Conservation (phyloP, 2,113 vertebrate genomes). For the Myrmecobius fasciatus region DNA sequence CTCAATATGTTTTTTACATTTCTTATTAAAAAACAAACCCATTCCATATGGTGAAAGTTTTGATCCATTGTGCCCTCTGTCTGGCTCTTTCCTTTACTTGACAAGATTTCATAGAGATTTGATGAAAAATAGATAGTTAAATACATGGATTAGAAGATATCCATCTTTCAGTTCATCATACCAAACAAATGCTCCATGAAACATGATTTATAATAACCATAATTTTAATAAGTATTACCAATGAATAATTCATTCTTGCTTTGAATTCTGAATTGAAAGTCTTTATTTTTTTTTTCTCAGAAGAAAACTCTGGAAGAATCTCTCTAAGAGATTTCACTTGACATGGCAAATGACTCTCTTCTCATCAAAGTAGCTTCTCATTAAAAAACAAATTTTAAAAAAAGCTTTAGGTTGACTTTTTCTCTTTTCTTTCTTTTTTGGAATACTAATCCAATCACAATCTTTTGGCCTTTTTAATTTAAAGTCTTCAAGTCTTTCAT, state of each 20-base stretch:
- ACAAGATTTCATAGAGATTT: slow-evolving; percentile 47
- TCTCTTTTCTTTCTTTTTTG: not conserved
- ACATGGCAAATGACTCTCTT: not conserved
- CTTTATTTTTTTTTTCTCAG: slow-evolving; percentile 13
- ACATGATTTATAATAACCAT: slow-evolving; percentile 37
- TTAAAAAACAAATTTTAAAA: not conserved
- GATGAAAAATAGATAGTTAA: slow-evolving; percentile 39
- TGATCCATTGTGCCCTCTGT: not conserved
- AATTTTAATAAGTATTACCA: slow-evolving; percentile 21
- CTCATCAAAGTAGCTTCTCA: not conserved
- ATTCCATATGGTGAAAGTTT: slow-evolving; percentile 10
- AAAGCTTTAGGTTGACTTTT: not conserved
- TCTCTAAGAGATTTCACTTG: slow-evolving; percentile 7
- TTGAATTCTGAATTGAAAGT: not conserved
- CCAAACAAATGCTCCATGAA: slow-evolving; percentile 22
- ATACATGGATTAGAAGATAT: slow-evolving; percentile 27
- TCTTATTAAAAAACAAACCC: slow-evolving; percentile 45
- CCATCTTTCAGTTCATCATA: slow-evolving; percentile 40
- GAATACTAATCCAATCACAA: slow-evolving; percentile 1
- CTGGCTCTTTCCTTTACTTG: slow-evolving; percentile 16
- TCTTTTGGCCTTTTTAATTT: not conserved
- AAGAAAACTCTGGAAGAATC: slow-evolving; percentile 2
- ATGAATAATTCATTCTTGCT: slow-evolving; percentile 41
- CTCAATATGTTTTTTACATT: not conserved
- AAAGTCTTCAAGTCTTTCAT: not conserved